Conservation (phyloP, 2,797 vertebrate genomes). For the Hoplostethus atlanticus region DNA sequence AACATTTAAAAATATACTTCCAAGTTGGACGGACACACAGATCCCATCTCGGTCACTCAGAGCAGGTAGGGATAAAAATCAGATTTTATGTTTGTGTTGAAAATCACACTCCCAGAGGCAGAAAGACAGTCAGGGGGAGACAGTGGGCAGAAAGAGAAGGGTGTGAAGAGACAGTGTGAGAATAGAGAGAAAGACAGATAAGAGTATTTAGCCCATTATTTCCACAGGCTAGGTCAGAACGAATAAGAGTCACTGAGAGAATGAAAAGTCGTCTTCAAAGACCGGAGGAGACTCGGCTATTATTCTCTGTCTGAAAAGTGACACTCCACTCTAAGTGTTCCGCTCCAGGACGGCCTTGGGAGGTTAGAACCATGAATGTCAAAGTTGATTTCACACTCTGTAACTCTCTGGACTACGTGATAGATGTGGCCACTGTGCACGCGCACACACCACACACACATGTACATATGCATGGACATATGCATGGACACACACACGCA, state of each 20-base stretch:
- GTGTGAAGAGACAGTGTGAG: constrained; percentile 30
- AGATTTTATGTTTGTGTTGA: neutral
- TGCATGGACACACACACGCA: neutral
- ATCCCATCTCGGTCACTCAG: neutral
- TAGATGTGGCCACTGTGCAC: constrained; percentile 56
- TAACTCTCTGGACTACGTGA: constrained; percentile 63
- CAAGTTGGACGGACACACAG: neutral
- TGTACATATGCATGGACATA: too few relatives aligned
- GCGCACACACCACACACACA: neutral
- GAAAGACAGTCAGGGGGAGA: neutral
- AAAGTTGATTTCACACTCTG: constrained; percentile 81
- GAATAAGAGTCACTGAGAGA: constrained; percentile 70
- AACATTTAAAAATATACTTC: neutral
- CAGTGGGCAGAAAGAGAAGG: neutral
- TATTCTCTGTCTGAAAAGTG: constrained; percentile 78
- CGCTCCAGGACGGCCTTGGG: constrained; percentile 75
- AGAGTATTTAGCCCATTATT: constrained; percentile 67
- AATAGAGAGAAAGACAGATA: constrained; percentile 41
- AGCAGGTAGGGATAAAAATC: too few relatives aligned
- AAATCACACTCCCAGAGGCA: neutral
- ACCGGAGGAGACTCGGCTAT: constrained; percentile 57
- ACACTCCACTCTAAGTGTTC: constrained; percentile 71
- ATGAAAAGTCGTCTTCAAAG: constrained; percentile 76
- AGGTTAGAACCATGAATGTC: constrained; percentile 79
- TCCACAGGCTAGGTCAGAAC: constrained; percentile 69